A percentile compares a stretch with the other conserved stretches of the same genome.
Evolutionary conservation across 2,113 vertebrate species (phyloP).

Genomic region (Triplophysa tibetana): DNA sequence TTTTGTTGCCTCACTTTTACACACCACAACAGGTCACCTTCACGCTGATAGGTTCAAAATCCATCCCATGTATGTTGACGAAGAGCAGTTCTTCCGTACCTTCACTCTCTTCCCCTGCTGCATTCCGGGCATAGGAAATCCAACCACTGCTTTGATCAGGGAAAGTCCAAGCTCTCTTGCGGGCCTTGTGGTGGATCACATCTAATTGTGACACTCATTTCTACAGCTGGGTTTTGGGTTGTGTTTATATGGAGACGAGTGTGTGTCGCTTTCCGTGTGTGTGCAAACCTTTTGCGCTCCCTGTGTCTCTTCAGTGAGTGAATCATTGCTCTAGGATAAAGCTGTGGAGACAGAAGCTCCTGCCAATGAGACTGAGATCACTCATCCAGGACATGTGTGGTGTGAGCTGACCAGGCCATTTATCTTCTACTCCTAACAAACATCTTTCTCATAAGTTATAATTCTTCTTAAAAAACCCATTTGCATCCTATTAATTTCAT

Average conservation of each 20-base stretch:
- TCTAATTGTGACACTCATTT: slow-evolving; percentile 46
- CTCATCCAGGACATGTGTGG: slow-evolving; percentile 17
- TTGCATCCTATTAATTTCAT: background rate
- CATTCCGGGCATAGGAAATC: slow-evolving; percentile 9
- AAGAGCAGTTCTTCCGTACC: slow-evolving; percentile 8
- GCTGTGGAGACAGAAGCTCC: slow-evolving; percentile 35
- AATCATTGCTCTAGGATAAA: slow-evolving; percentile 40
- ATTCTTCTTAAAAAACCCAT: background rate
- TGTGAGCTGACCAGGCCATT: slow-evolving; percentile 36
- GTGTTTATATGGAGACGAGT: slow-evolving; percentile 26
- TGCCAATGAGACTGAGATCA: slow-evolving; percentile 27
- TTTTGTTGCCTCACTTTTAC: background rate
- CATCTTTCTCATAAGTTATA: background rate
- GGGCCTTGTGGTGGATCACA: slow-evolving; percentile 39
- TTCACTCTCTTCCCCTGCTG: background rate
- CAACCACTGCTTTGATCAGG: slow-evolving; percentile 35
- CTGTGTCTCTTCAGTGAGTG: slow-evolving; percentile 11
- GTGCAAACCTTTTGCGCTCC: slow-evolving; percentile 10
- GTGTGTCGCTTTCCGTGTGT: background rate
- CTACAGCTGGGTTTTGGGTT: slow-evolving; percentile 6
- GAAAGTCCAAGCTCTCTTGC: slow-evolving; percentile 14
- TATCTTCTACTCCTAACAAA: slow-evolving; percentile 3
- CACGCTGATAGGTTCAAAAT: slow-evolving; percentile 13
- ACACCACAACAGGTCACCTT: slow-evolving; percentile 26
- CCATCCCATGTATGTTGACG: slow-evolving; percentile 13